These are phyloP conservation scores for Syngnathus rostellatus DNA, from an alignment of 2,797 vertebrate genomes.

Conservation along the genomic window DNA sequence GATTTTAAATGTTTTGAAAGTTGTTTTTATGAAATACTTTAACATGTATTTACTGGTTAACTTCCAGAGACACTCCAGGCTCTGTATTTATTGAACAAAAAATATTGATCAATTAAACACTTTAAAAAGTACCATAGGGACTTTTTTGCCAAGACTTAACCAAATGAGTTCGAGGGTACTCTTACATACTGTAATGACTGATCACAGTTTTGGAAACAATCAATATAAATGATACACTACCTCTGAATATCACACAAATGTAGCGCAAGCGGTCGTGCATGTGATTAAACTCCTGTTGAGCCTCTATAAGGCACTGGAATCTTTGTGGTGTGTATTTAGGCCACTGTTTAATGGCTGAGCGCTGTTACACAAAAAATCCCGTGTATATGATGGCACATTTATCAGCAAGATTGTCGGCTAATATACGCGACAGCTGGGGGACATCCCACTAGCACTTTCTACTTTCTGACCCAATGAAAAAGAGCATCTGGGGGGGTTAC, in stretches of 20 bases:
- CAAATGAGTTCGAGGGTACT: background rate
- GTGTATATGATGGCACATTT: constrained; percentile 40
- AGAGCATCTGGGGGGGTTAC: constrained; percentile 35
- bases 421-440: constrained; percentile 46
- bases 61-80: background rate
- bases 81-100: background rate
- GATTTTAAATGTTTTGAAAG: too few relatives aligned
- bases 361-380: constrained; percentile 2
- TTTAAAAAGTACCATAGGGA: background rate
- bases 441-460: constrained; percentile 42
- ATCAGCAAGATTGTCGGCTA: constrained; percentile 40
- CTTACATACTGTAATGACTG: background rate
- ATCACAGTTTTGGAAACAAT: background rate
- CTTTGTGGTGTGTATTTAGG: constrained; percentile 44
- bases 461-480: constrained; percentile 43
- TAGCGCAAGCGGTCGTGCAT: background rate
- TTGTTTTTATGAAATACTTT: too few relatives aligned
- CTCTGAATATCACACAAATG: background rate
- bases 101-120: background rate
- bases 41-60: too few relatives aligned
- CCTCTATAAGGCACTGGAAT: constrained; percentile 1
- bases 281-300: background rate
- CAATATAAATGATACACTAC: background rate
- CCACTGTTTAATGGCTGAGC: constrained; percentile 38
- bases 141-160: background rate